Evolutionary conservation across 2,888 invertebrate species (phyloP), one percentile per base, ranked within the genome.

Genomic region (Axea sp.): DNA sequence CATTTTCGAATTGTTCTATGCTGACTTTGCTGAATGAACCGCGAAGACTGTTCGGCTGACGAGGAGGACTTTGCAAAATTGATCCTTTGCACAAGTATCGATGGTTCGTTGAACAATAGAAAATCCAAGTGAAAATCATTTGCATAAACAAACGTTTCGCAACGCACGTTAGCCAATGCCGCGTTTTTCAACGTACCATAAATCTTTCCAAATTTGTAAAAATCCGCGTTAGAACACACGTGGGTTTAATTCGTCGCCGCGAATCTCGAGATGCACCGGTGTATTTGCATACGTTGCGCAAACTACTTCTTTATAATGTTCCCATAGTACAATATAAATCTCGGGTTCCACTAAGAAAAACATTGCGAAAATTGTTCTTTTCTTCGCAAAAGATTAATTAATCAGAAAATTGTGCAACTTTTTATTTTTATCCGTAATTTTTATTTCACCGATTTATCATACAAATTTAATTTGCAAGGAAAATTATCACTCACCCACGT

Each of bases 61-160:
- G 2, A 2, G 19, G 3, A 3, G 19, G 19, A 4, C 19, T 4
- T 30, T 35, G 51, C 24, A 35, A 51, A 51, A 51, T 35, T 15
- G 0, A 7, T 11, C 17, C n/a, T 59, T 59, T 41, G 14, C 33
- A 39, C 28, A 45, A 55, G 37, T 14, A 24, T 19, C 53, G 37
- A 26, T 45, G 14, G 19, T 19, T 7, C 28, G 14, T 45, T 55
- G 35, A 45, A 55, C 39, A 39, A 67, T 53, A 31, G 53, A 35
- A 35, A 67, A 37, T 67, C 55, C 37, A 2, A 39, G 45, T 67
- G 45, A 65, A 65, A 65, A 65, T 35, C 31, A 67, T 67, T 67
- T 67, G 55, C 65, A 55, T 67, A 41, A 53, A 53, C 43, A 43
- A 64, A 33, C 41, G 51, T 53, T 64, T 47, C 35, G 8, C 53